Percentiles rank a stretch among this genome's conserved stretches.
Evolutionary conservation across 92 coral and sea anemone genomes (phyloP).

Genomic region (Actinernus sp.): DNA sequence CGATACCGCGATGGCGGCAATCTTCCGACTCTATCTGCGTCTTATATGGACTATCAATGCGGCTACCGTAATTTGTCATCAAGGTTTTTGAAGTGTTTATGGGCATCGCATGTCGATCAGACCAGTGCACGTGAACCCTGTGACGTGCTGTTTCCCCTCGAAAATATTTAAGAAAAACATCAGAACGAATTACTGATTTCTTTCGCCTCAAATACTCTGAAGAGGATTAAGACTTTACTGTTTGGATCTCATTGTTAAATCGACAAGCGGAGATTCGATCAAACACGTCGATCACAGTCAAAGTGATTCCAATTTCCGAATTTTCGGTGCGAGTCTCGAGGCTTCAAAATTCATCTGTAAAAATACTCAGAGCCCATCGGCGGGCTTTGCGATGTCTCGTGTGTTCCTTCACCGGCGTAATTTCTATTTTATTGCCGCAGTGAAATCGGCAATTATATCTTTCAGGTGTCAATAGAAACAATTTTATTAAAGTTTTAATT

Average conservation of each 20-base stretch:
- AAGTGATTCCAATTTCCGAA: slow-evolving; percentile 74
- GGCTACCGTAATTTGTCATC: slow-evolving; percentile 25
- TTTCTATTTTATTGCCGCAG: slow-evolving; percentile 95
- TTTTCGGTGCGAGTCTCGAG: slow-evolving; percentile 36
- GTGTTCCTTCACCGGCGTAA: slow-evolving; percentile 88
- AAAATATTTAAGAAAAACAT: slow-evolving; percentile 78
- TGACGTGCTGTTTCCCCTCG: slow-evolving; percentile 67
- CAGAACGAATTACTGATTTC: slow-evolving; percentile 52
- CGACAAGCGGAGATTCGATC: slow-evolving; percentile 46
- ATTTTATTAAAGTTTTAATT: slow-evolving; percentile 99
- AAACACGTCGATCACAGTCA: slow-evolving; percentile 33
- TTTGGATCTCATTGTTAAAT: slow-evolving; percentile 36
- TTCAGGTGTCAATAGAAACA: slow-evolving; percentile 98
- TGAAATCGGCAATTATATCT: slow-evolving; percentile 97
- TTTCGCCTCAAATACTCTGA: slow-evolving; percentile 41
- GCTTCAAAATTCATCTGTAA: slow-evolving; percentile 81
- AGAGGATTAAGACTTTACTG: slow-evolving; percentile 69
- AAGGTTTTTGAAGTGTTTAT: slow-evolving; percentile 48
- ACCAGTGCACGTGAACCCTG: slow-evolving; percentile 22
- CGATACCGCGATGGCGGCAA: neutral
- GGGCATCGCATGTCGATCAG: slow-evolving; percentile 4
- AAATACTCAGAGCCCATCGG: slow-evolving; percentile 85
- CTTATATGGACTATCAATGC: neutral
- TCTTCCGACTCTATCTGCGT: neutral
- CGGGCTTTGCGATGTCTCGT: slow-evolving; percentile 73